Evolutionary conservation across 2,797 vertebrate species (phyloP).

Genomic region (Xenops minutus): DNA sequence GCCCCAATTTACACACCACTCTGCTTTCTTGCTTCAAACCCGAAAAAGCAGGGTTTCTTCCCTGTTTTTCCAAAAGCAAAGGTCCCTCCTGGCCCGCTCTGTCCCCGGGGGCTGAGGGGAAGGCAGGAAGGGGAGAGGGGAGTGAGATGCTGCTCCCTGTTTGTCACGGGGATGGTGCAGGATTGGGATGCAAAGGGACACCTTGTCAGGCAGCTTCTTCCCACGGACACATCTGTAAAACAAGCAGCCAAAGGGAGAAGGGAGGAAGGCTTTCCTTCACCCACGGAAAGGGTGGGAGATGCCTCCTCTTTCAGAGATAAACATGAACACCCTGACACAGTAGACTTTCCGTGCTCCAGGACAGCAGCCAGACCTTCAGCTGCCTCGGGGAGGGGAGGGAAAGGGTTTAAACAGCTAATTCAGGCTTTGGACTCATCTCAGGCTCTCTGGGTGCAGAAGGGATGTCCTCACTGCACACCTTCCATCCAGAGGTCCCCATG

Average conservation of each 20-base stretch:
- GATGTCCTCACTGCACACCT: neutral
- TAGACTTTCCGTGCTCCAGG: neutral
- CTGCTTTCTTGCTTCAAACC: neutral
- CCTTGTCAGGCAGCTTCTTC: neutral
- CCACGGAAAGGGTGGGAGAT: neutral
- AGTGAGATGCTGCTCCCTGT: neutral
- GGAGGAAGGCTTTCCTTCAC: neutral
- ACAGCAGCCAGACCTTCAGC: neutral
- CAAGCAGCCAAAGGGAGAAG: neutral
- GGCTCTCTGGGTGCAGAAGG: neutral
- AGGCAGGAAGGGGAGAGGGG: neutral
- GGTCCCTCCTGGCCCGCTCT: fast-evolving
- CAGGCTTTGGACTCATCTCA: neutral
- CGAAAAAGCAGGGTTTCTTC: neutral
- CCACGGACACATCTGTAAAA: fast-evolving
- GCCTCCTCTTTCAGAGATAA: fast-evolving
- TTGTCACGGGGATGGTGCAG: neutral
- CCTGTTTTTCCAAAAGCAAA: neutral
- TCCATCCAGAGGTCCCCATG: neutral
- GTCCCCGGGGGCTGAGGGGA: neutral
- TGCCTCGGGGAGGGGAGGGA: neutral
- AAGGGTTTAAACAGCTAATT: neutral
- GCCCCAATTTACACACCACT: neutral
- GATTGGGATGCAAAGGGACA: neutral
- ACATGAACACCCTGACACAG: fast-evolving